Conservation (phyloP, 2,888 invertebrate genomes). For the Acholoe squamosa region DNA sequence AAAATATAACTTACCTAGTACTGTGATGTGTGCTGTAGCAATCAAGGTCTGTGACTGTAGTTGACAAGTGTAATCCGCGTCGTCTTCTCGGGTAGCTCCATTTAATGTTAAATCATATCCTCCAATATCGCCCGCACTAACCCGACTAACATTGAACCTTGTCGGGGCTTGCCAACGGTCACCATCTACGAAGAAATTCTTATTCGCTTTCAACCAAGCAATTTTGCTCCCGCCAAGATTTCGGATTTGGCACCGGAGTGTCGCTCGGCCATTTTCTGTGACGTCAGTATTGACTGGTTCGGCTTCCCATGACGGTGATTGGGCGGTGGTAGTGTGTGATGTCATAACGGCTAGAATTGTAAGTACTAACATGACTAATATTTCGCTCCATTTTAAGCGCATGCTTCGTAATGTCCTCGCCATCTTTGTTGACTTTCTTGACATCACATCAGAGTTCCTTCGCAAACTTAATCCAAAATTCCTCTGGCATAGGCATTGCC, state of each 20-base stretch:
- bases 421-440: too few species aligned
- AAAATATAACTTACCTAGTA: slow-evolving; percentile 48
- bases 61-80: slow-evolving; percentile 50
- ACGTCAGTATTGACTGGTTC: slow-evolving; percentile 9
- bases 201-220: slow-evolving; percentile 32
- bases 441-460: too few species aligned
- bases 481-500: too few species aligned
- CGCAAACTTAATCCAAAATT: too few species aligned
- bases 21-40: slow-evolving; percentile 43
- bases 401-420: too few species aligned
- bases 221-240: slow-evolving; percentile 28
- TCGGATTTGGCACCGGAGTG: neutral
- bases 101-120: slow-evolving; percentile 31
- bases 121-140: neutral
- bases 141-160: neutral
- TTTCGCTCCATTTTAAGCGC: too few species aligned
- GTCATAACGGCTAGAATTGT: neutral
- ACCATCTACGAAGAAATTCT: slow-evolving; percentile 31
- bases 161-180: slow-evolving; percentile 43
- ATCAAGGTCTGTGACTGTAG: slow-evolving; percentile 28
- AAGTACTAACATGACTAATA: neutral
- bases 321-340: neutral
- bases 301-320: slow-evolving; percentile 19
- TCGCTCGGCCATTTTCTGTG: neutral
- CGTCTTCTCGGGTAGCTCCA: neutral